Evolutionary conservation across 1,140 invertebrate species (phyloP).

Genomic region (Penaeus indicus): DNA sequence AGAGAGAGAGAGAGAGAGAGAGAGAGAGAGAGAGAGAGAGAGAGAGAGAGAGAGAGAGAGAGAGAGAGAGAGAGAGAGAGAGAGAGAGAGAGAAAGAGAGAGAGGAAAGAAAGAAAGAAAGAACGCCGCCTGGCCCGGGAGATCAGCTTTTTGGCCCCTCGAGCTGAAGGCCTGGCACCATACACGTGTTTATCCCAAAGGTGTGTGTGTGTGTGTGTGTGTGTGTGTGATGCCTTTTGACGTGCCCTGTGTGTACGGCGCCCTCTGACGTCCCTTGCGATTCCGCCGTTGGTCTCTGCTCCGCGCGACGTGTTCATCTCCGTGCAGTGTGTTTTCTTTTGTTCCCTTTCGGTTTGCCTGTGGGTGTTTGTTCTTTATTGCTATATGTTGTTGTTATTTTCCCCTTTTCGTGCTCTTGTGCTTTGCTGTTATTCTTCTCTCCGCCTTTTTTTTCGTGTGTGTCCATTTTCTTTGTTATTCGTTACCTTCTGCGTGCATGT

Average conservation of each 20-base stretch:
- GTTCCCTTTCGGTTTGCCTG: neutral
- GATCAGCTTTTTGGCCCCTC: too few relatives aligned
- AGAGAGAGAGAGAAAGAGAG: conserved; percentile 2
- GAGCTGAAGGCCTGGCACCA: too few relatives aligned
- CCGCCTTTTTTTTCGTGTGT: too few relatives aligned
- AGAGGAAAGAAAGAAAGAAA: neutral
- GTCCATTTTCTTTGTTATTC: neutral
- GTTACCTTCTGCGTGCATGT: conserved; percentile 5
- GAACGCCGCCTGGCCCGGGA: neutral
- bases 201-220: too few relatives aligned
- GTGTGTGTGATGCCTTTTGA: neutral
- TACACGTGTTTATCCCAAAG: too few relatives aligned
- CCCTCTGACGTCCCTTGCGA: neutral
- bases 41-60: conserved; percentile 9
- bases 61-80: conserved; percentile 6
- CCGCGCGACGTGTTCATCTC: neutral
- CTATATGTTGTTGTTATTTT: too few relatives aligned
- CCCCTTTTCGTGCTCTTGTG: neutral
- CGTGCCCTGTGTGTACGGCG: too few relatives aligned
- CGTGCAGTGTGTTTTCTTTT: neutral
- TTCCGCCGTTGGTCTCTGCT: neutral
- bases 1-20: neutral
- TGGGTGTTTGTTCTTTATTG: neutral
- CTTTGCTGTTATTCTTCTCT: neutral
- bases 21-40: neutral